Conservation (phyloP, 2,113 vertebrate species). For the Zosterops japonicus region DNA sequence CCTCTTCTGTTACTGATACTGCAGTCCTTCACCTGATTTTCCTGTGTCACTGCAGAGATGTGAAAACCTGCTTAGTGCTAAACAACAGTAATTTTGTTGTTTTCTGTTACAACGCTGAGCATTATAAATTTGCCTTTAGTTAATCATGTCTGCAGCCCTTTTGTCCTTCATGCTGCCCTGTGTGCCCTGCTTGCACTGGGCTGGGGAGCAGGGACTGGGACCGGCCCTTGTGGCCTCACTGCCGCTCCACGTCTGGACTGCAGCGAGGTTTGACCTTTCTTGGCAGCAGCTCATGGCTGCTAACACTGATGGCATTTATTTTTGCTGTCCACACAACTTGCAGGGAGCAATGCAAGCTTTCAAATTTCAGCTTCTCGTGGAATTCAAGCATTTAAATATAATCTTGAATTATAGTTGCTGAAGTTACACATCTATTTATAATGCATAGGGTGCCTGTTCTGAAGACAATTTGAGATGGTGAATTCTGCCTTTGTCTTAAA, state of each 20-base stretch:
- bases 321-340: neutral
- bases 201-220: neutral
- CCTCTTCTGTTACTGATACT: neutral
- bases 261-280: neutral
- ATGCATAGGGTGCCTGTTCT: neutral
- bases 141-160: neutral
- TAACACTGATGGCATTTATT: neutral
- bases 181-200: neutral
- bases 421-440: neutral
- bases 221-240: neutral
- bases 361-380: neutral
- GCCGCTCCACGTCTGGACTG: neutral
- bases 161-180: accelerated
- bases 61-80: neutral
- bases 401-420: neutral
- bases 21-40: neutral
- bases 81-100: neutral
- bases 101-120: neutral
- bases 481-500: neutral
- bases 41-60: neutral
- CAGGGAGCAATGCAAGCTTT: neutral
- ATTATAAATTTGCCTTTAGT: neutral
- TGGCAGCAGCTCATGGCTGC: neutral
- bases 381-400: neutral
- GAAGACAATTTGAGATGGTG: neutral